Evolutionary conservation across 2,888 invertebrate species (phyloP).

Genomic region (Apotomis capreana): DNA sequence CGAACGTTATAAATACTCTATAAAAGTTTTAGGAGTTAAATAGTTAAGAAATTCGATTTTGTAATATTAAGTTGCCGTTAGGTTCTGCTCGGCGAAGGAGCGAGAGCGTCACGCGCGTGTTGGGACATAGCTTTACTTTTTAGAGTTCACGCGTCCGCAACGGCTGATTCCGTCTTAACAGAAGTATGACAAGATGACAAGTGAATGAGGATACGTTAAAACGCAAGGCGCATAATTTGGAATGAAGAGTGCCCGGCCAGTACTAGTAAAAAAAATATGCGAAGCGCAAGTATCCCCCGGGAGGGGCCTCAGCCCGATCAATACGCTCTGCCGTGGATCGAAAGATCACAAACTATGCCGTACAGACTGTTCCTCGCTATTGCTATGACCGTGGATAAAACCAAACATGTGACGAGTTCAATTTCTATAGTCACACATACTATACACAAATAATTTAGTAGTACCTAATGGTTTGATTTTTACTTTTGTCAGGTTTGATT

Average conservation of each 20-base stretch:
- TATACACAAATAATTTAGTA: no score
- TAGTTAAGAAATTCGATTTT: conserved; percentile 76
- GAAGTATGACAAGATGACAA: conserved; percentile 57
- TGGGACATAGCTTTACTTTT: conserved; percentile 22
- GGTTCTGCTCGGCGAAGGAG: conserved; percentile 51
- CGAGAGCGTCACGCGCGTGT: conserved; percentile 22
- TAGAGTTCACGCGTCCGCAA: conserved; percentile 6
- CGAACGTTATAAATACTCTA: conserved; percentile 74
- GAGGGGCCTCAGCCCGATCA: conserved; percentile 19
- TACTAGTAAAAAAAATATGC: conserved; percentile 54
- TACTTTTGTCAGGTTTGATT: no score
- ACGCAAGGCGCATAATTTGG: conserved; percentile 56
- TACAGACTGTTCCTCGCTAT: background rate
- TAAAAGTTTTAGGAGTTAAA: conserved; percentile 73
- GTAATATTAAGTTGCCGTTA: conserved; percentile 67
- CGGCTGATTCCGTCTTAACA: conserved; percentile 48
- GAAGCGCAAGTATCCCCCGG: conserved; percentile 53
- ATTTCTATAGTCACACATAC: no score
- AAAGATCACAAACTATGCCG: background rate
- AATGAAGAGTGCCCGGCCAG: conserved; percentile 48
- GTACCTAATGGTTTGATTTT: no score
- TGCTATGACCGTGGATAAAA: no score
- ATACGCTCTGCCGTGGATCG: conserved; percentile 4
- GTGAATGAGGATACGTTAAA: conserved; percentile 71
- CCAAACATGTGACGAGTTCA: no score